Conservation (phyloP, 1,140 invertebrate species). For the Magallana gigas region DNA sequence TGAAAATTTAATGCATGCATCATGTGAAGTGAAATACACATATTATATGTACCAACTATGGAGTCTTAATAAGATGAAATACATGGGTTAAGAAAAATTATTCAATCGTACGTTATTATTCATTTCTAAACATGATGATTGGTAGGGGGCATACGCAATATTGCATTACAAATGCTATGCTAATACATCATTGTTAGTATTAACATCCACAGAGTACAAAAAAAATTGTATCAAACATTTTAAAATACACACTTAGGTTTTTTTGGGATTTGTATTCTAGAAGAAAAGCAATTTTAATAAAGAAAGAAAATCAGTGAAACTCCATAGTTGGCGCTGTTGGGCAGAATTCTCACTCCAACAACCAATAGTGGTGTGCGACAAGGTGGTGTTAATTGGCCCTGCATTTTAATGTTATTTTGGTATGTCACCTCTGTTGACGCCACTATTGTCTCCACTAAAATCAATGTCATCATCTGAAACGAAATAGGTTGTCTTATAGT, state of each 20-base stretch:
- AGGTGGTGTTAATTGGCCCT: background rate
- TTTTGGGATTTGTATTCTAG: no score
- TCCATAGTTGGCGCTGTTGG: slow-evolving; percentile 25
- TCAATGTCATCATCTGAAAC: slow-evolving; percentile 24
- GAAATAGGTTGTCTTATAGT: background rate
- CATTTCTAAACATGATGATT: no score
- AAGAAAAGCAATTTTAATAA: no score
- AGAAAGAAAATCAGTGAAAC: background rate
- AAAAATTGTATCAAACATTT: no score
- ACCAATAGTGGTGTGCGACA: slow-evolving; percentile 1
- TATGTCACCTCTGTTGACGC: slow-evolving; percentile 38
- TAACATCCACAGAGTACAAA: no score
- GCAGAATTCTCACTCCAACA: slow-evolving; percentile 13
- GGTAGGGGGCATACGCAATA: no score
- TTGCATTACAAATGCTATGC: no score
- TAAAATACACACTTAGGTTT: no score
- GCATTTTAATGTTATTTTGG: slow-evolving; percentile 1
- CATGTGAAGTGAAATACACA: slow-evolving; percentile 1
- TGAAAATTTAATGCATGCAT: background rate
- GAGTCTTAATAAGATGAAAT: background rate
- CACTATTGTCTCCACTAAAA: background rate
- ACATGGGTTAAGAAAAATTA: background rate
- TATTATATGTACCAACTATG: slow-evolving; percentile 6
- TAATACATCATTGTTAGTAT: no score
- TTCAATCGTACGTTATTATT: no score